Base-by-base conservation (phyloP, 2,797 vertebrate species). In the Eremophila alpestris region DNA sequence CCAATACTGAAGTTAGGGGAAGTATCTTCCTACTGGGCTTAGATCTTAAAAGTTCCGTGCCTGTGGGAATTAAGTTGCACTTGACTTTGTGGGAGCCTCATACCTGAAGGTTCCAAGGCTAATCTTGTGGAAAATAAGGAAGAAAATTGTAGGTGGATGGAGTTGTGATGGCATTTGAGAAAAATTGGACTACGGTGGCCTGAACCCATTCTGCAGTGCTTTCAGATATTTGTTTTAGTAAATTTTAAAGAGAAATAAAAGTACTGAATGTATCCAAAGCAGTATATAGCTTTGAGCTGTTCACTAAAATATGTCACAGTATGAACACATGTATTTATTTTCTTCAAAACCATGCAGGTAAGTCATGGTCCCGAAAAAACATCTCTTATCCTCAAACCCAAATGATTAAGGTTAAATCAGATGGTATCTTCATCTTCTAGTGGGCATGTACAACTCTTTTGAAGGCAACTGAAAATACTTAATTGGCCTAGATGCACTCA, bases 391-490 rank as follows among this genome's bases (percentile, higher is more conserved):
- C 55, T 76, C 43, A 68, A 21, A 19, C 45, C 34, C 45, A 95
- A 41, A 38, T 43, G 27, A 55, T 87, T 85, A 54, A 55, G 29
- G 10, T 45, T 56, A 48, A 67, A 73, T 38, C 38, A 38, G 10
- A 36, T 38, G 38, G 38, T 38, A 38, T 38, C 76, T 80, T 76
- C 56, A 58, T 55, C 21, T 6, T 78, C 38, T 34, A 73, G 9
- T 10, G 26, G 30, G 45, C n/a, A 22, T 88, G 84, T 88, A 10
- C 58, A 56, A 24, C 19, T 55, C 52, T 69, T 80, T 58, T 30
- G 64, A 89, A 88, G 73, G 71, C 41, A 94, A 88, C 16, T 71
- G 80, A 90, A 94, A 81, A 60, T 29, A 16, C 10, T 90, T 96
- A 85, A 82, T 90, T 89, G 59, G 49, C 38, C 48, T 65, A 87